phyloP scores from a whole-genome alignment of 2,888 invertebrate genomes.

The Limnephilus rhombicus region DNA sequence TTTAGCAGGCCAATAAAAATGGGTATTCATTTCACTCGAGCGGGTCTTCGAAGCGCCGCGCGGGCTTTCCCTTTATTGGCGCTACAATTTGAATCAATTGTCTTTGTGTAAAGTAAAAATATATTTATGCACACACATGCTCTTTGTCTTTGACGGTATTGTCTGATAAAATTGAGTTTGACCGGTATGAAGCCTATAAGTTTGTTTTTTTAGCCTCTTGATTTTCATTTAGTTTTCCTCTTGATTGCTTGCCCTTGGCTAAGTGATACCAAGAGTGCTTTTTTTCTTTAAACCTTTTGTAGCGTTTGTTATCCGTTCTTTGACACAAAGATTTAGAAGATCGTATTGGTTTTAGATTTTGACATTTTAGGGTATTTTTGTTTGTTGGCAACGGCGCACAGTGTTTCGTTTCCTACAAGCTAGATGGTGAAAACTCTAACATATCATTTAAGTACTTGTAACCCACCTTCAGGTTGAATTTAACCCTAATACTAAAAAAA shows the following conservation, averaged over 20 bases:
- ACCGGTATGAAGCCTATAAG: not conserved
- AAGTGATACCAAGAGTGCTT: not conserved
- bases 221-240: not conserved
- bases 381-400: too few relatives aligned
- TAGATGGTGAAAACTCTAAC: too few relatives aligned
- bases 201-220: not conserved
- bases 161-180: not conserved
- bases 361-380: too few relatives aligned
- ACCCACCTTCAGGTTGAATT: too few relatives aligned
- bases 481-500: too few relatives aligned
- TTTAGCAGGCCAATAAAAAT: conserved; percentile 33
- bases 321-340: not conserved
- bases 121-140: not conserved
- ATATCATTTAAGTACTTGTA: too few relatives aligned
- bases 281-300: not conserved
- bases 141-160: not conserved
- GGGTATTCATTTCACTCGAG: conserved; percentile 32
- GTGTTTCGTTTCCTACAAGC: too few relatives aligned
- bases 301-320: not conserved
- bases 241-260: not conserved
- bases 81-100: conserved; percentile 7
- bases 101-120: not conserved
- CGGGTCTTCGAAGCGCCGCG: not conserved
- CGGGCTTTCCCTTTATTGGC: conserved; percentile 21
- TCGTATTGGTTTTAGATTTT: too few relatives aligned